Conservation (phyloP, 1,140 invertebrate species). For the Cephus cinctus region DNA sequence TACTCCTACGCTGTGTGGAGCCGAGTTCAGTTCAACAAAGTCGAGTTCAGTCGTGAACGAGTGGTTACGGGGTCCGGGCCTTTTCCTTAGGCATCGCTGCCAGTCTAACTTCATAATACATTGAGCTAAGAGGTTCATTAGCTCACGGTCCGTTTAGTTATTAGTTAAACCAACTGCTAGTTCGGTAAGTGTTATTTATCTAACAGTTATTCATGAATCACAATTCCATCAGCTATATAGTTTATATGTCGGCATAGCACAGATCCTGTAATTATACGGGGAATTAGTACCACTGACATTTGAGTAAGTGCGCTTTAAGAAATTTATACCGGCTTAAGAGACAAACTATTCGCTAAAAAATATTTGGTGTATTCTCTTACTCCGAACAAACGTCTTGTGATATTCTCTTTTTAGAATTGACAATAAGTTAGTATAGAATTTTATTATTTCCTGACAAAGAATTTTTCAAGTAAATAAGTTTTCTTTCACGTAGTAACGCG, state of each 20-base stretch:
- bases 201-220: conserved; percentile 19
- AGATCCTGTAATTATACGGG: background rate
- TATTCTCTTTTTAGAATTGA: conserved; percentile 1
- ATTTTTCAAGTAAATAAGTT: no score
- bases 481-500: no score
- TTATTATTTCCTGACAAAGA: background rate
- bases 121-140: background rate
- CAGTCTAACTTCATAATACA: background rate
- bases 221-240: background rate
- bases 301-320: background rate
- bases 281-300: no score
- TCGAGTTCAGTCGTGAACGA: conserved; percentile 16
- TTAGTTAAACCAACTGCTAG: background rate
- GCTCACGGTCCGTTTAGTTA: background rate
- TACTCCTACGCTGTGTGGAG: conserved; percentile 41
- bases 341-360: background rate
- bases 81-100: background rate
- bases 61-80: conserved; percentile 4
- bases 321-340: background rate
- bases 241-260: background rate
- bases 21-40: conserved; percentile 14
- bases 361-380: conserved; percentile 3
- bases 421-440: background rate
- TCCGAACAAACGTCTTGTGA: background rate
- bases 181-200: conserved; percentile 4